phyloP scores from a whole-genome alignment of 1,140 invertebrate genomes.

The Zaprionus taronus region DNA sequence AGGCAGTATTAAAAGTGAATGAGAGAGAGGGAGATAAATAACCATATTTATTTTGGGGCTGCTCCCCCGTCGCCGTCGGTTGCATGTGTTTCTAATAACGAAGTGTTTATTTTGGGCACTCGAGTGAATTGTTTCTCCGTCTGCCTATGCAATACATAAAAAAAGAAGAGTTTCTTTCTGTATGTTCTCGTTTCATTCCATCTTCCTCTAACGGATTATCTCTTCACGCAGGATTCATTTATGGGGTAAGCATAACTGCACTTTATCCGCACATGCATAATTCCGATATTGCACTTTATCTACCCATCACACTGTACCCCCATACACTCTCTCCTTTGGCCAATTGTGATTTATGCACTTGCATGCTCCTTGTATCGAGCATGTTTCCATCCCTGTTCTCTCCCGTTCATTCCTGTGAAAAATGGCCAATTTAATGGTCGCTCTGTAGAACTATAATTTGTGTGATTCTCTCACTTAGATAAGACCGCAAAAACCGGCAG shows the following conservation, averaged over 20 bases:
- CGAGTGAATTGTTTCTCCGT: conserved; percentile 58
- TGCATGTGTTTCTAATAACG: conserved; percentile 80
- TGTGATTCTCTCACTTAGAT: conserved; percentile 37
- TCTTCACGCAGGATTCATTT: conserved; percentile 3
- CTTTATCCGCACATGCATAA: conserved; percentile 14
- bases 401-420: conserved; percentile 26
- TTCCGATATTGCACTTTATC: conserved; percentile 32
- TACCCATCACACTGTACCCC: not conserved
- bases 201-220: conserved; percentile 33
- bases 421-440: conserved; percentile 53
- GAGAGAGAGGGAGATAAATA: not conserved
- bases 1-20: not conserved
- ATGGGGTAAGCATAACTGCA: conserved; percentile 37
- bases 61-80: conserved; percentile 16
- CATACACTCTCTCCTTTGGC: not conserved
- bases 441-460: conserved; percentile 45
- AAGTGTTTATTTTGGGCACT: conserved; percentile 77
- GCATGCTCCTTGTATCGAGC: conserved; percentile 13
- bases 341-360: conserved; percentile 64
- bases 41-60: conserved; percentile 50
- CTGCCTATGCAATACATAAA: not conserved
- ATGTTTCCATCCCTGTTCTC: not conserved
- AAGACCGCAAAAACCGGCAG: not conserved
- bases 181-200: conserved; percentile 2
- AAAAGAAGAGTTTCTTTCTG: conserved; percentile 16